These are phyloP conservation scores for Candidula unifasciata DNA, from an alignment of 2,888 invertebrate species.

Conservation along the genomic window DNA sequence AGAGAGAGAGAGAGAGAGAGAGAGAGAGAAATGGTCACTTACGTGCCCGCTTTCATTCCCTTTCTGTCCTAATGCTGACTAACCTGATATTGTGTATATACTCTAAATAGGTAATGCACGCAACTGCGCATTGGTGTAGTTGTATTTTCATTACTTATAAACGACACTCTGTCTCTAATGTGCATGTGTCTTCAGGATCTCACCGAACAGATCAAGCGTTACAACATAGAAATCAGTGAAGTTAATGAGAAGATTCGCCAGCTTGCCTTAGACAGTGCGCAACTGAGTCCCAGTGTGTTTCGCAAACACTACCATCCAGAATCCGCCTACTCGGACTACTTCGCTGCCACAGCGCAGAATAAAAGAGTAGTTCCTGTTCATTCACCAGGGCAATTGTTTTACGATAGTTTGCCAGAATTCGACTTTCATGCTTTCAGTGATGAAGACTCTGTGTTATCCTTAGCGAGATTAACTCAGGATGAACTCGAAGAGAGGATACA, in stretches of 20 bases:
- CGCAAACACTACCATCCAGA: conserved; percentile 56
- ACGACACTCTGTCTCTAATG: not conserved
- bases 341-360: conserved; percentile 35
- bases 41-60: no score
- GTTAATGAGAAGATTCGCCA: conserved; percentile 68
- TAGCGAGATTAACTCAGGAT: not conserved
- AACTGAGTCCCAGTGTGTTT: conserved; percentile 48
- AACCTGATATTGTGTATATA: no score
- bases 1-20: no score
- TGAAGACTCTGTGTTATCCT: not conserved
- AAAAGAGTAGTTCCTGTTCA: conserved; percentile 13
- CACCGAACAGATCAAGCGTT: conserved; percentile 68
- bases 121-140: not conserved
- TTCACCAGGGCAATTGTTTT: conserved; percentile 8
- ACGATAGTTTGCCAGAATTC: conserved; percentile 29
- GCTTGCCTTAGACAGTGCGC: conserved; percentile 56
- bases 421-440: not conserved
- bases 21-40: no score
- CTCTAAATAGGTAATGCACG: no score
- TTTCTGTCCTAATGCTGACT: no score
- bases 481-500: not conserved
- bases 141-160: conserved; percentile 4
- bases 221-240: conserved; percentile 67
- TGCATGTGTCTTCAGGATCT: conserved; percentile 64
- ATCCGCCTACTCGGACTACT: conserved; percentile 53